Percentiles rank a stretch among this genome's conserved stretches.
phyloP scores from a whole-genome alignment of 64 coral and sea anemone genomes.

The Montipora efflorescens region DNA sequence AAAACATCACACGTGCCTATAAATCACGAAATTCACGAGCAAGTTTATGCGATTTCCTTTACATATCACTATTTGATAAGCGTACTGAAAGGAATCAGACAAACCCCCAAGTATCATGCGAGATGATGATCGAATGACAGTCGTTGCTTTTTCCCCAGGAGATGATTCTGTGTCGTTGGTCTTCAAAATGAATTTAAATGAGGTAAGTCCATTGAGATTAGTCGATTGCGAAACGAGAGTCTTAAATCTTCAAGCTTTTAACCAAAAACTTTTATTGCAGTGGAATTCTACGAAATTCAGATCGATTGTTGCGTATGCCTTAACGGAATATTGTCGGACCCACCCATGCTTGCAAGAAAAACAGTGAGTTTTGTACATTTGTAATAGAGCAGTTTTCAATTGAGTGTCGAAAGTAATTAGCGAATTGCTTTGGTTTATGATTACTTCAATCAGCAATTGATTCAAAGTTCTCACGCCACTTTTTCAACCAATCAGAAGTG shows the following conservation, averaged over 20 bases:
- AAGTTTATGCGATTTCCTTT: too few species aligned
- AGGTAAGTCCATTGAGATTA: background rate
- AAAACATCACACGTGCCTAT: too few species aligned
- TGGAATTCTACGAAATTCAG: slow-evolving; percentile 27
- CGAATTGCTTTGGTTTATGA: too few species aligned
- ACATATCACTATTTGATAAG: too few species aligned
- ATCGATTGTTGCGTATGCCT: background rate
- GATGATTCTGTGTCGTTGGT: slow-evolving; percentile 3
- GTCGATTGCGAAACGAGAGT: background rate
- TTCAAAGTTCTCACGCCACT: too few species aligned
- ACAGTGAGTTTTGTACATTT: background rate
- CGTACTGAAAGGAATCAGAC: too few species aligned
- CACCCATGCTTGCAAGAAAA: background rate
- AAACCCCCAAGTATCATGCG: too few species aligned
- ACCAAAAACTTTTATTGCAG: background rate
- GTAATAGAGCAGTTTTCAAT: background rate
- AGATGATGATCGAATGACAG: background rate
- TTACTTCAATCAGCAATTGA: too few species aligned
- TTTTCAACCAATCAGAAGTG: too few species aligned
- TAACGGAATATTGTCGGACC: slow-evolving; percentile 15
- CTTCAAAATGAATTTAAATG: slow-evolving; percentile 8
- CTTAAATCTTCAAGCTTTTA: background rate
- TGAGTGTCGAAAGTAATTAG: too few species aligned
- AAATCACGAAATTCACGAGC: too few species aligned
- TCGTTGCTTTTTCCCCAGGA: background rate